Base-by-base conservation (phyloP, 2,797 vertebrate genomes). In the Nannoperca australis region DNA sequence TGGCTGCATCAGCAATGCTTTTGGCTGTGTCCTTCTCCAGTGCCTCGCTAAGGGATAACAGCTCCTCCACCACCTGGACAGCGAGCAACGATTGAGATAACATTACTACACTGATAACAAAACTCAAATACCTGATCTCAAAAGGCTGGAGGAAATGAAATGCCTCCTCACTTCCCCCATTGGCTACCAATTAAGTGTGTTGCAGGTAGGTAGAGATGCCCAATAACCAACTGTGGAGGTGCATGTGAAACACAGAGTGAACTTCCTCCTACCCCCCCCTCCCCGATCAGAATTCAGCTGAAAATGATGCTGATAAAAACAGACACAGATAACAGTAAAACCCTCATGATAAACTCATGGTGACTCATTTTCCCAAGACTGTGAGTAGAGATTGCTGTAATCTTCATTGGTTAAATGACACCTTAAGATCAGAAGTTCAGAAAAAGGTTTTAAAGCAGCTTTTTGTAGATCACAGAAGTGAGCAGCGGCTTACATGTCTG, bases 1-100 rank as follows among this genome's bases (percentile, higher is more conserved):
- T 99, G 94, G 98, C 98, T 9, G 97, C 97, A 0, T 99, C 97
- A 0, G 98, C 97, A 0, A 99, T 99, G 90, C 96, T 95, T 0
- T 96, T 97, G 65, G 95, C 94, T 0, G 94, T 95, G 63, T 98
- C 96, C 87, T 95, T 97, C 81, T 95, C 96, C 56, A 98, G 91
- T 11, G 96, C 88, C 1, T 96, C 96, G 60, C 97, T 99, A 51
- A 95, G 95, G 0, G 97, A 99, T 3, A 99, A 91, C 89, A 99
- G 93, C 88, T 99, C 97, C 84, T 98, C 97, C 61, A 99, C 97
- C 88, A 99, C 96, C 98, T 99, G 53, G 14, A 81, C 12, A 75
- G 5, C 2, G 30, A 58, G 20, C 47, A 78, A 45, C 6, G 47
- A 36, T 11, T 30, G 18, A 42, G 73, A 61, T 49, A 40, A 45